A percentile compares a stretch with the other conserved stretches of the same genome.
Conservation (phyloP, 2,113 vertebrate species). For the Rhagologus leucostigma region DNA sequence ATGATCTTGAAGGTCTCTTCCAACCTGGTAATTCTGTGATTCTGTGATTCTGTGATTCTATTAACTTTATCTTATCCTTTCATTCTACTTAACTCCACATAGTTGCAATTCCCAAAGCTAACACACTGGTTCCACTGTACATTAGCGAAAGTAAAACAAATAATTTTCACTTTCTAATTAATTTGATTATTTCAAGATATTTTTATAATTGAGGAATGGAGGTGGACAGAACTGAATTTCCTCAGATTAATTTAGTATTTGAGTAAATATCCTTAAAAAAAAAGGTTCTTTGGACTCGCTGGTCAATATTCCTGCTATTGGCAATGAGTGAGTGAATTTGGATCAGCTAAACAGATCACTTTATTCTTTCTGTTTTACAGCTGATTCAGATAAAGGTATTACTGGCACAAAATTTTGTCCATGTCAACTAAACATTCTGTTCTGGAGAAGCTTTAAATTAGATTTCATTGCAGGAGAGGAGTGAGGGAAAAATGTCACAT, state of each 20-base stretch:
- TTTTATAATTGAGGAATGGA: background rate
- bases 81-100: background rate
- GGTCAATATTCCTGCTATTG: background rate
- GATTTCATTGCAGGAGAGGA: background rate
- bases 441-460: background rate
- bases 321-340: background rate
- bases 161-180: background rate
- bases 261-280: background rate
- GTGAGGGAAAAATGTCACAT: background rate
- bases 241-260: background rate
- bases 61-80: background rate
- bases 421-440: background rate
- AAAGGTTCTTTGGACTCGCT: background rate
- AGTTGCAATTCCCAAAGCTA: background rate
- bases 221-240: background rate
- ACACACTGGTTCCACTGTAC: background rate
- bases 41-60: too few relatives aligned
- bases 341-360: background rate
- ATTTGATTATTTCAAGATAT: background rate
- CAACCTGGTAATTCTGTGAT: too few relatives aligned
- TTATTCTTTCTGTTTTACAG: background rate
- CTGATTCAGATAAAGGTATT: background rate
- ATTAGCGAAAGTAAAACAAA: background rate
- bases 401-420: background rate
- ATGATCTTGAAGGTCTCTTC: too few relatives aligned